Evolutionary conservation across 2,113 vertebrate species (phyloP).

Genomic region (Synodontis membranacea): DNA sequence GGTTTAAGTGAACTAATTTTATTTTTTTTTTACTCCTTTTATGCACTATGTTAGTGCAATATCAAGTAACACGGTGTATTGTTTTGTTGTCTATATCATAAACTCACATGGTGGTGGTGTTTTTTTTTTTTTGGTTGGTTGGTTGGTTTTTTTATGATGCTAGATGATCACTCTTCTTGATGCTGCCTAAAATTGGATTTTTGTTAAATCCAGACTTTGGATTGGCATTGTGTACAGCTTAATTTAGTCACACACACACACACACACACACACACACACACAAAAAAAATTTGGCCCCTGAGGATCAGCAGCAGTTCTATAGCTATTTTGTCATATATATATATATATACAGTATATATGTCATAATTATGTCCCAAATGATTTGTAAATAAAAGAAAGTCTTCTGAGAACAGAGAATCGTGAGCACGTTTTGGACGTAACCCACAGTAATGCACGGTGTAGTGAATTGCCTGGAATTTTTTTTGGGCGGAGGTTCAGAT

Average conservation of each 20-base stretch:
- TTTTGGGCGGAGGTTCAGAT: neutral
- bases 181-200: neutral
- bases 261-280: too few relatives aligned
- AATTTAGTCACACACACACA: neutral
- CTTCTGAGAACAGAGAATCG: neutral
- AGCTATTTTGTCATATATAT: slow-evolving; percentile 43
- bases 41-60: slow-evolving; percentile 98
- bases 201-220: neutral
- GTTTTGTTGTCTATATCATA: slow-evolving; percentile 1
- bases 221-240: neutral
- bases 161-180: neutral
- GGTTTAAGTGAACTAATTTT: neutral
- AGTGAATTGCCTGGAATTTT: neutral
- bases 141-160: slow-evolving; percentile 12
- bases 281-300: neutral
- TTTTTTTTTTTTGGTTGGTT: too few relatives aligned
- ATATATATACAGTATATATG: slow-evolving; percentile 11
- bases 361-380: slow-evolving; percentile 25
- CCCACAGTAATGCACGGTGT: neutral
- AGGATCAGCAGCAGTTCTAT: neutral
- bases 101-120: slow-evolving; percentile 15
- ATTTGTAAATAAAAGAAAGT: slow-evolving; percentile 38
- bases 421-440: neutral
- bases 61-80: slow-evolving; percentile 28
- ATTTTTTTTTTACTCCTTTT: slow-evolving; percentile 61